Evolutionary conservation across 2,888 invertebrate genomes (phyloP).

Genomic region (Agrotis exclamationis): DNA sequence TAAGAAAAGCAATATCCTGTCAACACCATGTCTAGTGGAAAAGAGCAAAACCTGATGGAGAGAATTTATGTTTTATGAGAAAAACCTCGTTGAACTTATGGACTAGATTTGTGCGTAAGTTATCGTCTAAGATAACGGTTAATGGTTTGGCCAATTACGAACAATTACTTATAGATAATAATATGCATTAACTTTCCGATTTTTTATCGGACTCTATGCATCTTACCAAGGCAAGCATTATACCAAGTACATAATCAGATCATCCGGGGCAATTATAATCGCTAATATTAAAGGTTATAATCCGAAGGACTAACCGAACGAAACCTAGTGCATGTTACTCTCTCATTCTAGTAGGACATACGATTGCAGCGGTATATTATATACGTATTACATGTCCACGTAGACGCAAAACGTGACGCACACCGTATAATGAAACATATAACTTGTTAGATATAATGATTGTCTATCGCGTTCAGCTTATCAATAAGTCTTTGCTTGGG

Average conservation of each 20-base stretch:
- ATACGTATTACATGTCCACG: constrained; percentile 41
- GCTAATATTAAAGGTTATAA: constrained; percentile 19
- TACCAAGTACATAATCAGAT: constrained; percentile 20
- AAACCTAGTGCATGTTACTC: constrained; percentile 41
- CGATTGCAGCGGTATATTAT: constrained; percentile 16
- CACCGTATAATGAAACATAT: constrained; percentile 25
- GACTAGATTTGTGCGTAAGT: too few relatives aligned
- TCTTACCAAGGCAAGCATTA: not conserved
- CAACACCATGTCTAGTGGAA: not conserved
- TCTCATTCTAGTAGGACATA: constrained; percentile 40
- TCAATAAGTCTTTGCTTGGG: constrained; percentile 25
- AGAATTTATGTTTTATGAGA: too few relatives aligned
- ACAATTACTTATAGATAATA: too few relatives aligned
- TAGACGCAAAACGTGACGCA: constrained; percentile 51
- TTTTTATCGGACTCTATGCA: not conserved
- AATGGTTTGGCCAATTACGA: too few relatives aligned
- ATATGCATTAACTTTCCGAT: not conserved
- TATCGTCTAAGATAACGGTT: too few relatives aligned
- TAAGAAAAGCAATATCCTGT: not conserved
- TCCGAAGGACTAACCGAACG: constrained; percentile 32
- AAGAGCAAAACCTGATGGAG: not conserved
- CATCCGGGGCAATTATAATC: not conserved
- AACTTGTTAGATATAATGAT: constrained; percentile 43
- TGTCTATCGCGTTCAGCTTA: constrained; percentile 34
- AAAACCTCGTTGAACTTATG: too few relatives aligned